Evolutionary conservation across 2,113 vertebrate species (phyloP).

Genomic region (Ifrita kowaldi): DNA sequence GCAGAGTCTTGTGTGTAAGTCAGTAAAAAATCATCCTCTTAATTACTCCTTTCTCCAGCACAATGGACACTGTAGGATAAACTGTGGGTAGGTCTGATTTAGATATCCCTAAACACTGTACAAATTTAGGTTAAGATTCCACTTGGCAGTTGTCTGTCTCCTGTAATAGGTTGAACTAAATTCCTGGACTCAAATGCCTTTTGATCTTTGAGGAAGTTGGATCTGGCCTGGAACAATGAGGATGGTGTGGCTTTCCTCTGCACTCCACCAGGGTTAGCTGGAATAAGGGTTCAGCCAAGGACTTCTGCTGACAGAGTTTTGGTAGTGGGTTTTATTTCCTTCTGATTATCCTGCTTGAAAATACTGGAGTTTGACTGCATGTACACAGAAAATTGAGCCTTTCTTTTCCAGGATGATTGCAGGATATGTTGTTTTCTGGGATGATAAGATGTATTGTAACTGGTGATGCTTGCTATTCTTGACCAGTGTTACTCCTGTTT

Average conservation of each 20-base stretch:
- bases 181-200: not conserved
- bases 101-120: not conserved
- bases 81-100: not conserved
- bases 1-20: not conserved
- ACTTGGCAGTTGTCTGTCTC: not conserved
- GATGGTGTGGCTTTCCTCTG: not conserved
- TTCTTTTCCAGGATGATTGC: not conserved
- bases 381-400: not conserved
- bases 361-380: not conserved
- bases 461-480: not conserved
- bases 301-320: not conserved
- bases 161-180: not conserved
- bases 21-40: not conserved
- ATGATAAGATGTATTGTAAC: not conserved
- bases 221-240: not conserved
- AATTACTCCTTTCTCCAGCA: not conserved
- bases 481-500: not conserved
- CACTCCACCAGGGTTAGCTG: not conserved
- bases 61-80: not conserved
- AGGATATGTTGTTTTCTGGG: not conserved
- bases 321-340: not conserved
- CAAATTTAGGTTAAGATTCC: not conserved
- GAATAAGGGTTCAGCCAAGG: accelerated
- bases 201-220: not conserved
- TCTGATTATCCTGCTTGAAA: not conserved